Conservation (phyloP, 2,888 invertebrate species). For the Plebejus argus region DNA sequence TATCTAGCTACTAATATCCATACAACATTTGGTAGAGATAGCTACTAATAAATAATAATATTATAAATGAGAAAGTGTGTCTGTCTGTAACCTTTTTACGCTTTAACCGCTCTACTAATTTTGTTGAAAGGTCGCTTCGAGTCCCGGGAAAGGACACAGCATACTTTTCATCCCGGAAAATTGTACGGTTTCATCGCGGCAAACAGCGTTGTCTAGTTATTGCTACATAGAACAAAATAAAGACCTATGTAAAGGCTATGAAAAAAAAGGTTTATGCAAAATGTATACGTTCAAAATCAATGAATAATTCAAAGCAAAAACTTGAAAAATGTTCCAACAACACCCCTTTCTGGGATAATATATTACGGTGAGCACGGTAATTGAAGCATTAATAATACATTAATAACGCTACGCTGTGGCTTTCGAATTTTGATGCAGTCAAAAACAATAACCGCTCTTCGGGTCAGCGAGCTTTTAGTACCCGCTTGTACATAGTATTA, state of each 20-base stretch:
- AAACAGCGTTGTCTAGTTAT: neutral
- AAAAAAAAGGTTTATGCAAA: neutral
- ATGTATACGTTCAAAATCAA: neutral
- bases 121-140: no score
- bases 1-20: neutral
- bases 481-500: neutral
- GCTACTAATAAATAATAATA: no score
- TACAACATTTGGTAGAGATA: no score
- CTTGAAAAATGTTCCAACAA: conserved; percentile 11
- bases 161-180: no score
- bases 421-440: conserved; percentile 30
- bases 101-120: no score
- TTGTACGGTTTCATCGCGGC: no score
- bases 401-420: conserved; percentile 23
- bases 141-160: no score
- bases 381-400: conserved; percentile 25
- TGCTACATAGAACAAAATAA: neutral
- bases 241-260: neutral
- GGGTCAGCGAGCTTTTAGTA: conserved; percentile 7
- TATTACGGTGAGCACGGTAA: conserved; percentile 15
- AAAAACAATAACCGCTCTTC: conserved; percentile 24
- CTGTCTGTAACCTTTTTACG: no score
- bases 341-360: neutral
- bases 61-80: no score
- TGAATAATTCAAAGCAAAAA: neutral